Evolutionary conservation across 1,140 invertebrate genomes (phyloP).

Genomic region (Phymorhynchus buccinoides): DNA sequence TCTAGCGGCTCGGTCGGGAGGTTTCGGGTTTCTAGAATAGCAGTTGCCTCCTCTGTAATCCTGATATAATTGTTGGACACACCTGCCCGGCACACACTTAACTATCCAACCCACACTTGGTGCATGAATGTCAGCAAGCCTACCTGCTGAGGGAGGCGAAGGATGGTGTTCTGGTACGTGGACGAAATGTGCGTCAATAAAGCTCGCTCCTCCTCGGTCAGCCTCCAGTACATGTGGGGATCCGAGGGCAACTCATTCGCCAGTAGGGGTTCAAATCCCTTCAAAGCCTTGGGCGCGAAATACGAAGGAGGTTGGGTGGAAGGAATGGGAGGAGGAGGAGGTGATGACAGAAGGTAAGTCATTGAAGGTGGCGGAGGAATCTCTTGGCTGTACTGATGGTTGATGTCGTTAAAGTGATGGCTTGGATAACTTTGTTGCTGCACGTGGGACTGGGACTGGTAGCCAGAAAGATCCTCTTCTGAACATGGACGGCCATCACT

Average conservation of each 20-base stretch:
- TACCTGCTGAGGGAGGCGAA: conserved; percentile 32
- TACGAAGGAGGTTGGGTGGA: too few relatives aligned
- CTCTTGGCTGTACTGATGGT: background rate
- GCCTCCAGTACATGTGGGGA: conserved; percentile 39
- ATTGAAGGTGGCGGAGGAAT: background rate
- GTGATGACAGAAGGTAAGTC: background rate
- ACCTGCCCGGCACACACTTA: background rate
- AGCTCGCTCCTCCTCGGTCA: conserved; percentile 35
- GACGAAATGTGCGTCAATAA: conserved; percentile 31
- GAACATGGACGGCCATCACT: too few relatives aligned
- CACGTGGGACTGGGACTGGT: background rate
- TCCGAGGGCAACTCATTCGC: conserved; percentile 24
- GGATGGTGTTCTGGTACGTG: conserved; percentile 37
- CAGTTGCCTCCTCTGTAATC: too few relatives aligned
- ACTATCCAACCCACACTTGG: too few relatives aligned
- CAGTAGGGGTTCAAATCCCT: conserved; percentile 7
- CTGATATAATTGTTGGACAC: too few relatives aligned
- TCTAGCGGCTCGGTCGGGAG: too few relatives aligned
- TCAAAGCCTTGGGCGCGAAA: background rate
- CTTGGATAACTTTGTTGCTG: background rate
- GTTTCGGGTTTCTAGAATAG: too few relatives aligned
- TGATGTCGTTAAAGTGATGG: background rate
- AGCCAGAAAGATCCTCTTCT: background rate
- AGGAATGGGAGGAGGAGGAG: background rate
- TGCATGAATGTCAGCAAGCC: background rate